Conservation (phyloP, 2,888 invertebrate species). For the Leucozona laternaria region DNA sequence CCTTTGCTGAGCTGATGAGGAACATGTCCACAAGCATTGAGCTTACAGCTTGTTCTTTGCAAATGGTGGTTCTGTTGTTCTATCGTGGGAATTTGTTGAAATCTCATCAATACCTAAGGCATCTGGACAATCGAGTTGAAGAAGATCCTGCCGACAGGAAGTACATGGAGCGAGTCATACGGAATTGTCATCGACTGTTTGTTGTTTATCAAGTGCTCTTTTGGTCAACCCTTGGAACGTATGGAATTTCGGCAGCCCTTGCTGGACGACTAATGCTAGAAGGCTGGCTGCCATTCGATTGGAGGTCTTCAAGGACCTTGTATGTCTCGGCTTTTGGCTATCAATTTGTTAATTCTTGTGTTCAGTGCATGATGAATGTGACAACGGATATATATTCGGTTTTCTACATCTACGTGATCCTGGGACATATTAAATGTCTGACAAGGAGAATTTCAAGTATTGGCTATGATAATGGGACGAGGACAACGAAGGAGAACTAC, state of each 20-base stretch:
- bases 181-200: constrained; percentile 58
- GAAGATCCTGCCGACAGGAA: constrained; percentile 49
- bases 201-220: constrained; percentile 63
- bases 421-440: constrained; percentile 76
- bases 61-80: constrained; percentile 52
- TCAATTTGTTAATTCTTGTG: constrained; percentile 62
- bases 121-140: constrained; percentile 73
- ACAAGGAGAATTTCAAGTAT: constrained; percentile 74
- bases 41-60: constrained; percentile 63
- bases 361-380: constrained; percentile 67
- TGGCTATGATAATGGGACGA: constrained; percentile 48
- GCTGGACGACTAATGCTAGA: constrained; percentile 69
- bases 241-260: constrained; percentile 63
- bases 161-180: constrained; percentile 57
- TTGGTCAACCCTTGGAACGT: constrained; percentile 62
- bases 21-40: constrained; percentile 75
- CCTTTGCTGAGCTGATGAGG: constrained; percentile 65
- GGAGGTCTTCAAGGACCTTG: constrained; percentile 32
- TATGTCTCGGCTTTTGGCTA: constrained; percentile 63
- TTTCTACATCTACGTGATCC: constrained; percentile 74
- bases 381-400: constrained; percentile 76
- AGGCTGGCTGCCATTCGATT: constrained; percentile 60
- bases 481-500: constrained; percentile 61
- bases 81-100: constrained; percentile 47
- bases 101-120: constrained; percentile 48